A percentile compares a stretch with the other conserved stretches of the same genome.
These are phyloP conservation scores for Homarus americanus DNA, from an alignment of 1,140 invertebrate species.

Conservation along the genomic window DNA sequence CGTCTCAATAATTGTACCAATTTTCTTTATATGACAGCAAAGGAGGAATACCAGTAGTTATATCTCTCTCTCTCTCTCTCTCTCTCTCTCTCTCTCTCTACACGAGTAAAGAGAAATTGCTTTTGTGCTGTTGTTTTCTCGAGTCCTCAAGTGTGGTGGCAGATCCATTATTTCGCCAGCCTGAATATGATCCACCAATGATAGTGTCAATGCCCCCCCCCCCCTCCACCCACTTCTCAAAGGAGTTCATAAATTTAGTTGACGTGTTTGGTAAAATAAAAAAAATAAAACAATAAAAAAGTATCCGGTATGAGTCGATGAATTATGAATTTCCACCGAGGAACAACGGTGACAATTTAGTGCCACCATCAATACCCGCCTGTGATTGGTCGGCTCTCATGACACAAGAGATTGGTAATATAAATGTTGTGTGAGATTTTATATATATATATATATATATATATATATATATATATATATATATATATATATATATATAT, in stretches of 20 bases:
- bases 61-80: constrained; percentile 4
- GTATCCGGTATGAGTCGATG: too few species aligned
- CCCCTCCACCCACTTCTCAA: background rate
- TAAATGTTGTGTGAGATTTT: too few species aligned
- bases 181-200: background rate
- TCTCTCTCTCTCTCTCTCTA: background rate
- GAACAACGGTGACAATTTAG: background rate
- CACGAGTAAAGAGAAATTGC: background rate
- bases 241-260: background rate
- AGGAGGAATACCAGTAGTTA: constrained; percentile 1
- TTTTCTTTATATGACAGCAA: constrained; percentile 54
- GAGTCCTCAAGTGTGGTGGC: background rate
- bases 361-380: background rate
- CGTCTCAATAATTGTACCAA: constrained; percentile 47
- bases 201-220: background rate
- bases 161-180: background rate
- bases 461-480: constrained; percentile 13
- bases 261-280: background rate
- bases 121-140: background rate
- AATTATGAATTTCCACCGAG: constrained; percentile 8
- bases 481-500: constrained; percentile 6
- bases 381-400: background rate
- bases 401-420: background rate
- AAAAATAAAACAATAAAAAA: background rate
- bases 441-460: constrained; percentile 10